Evolutionary conservation across 1,140 invertebrate species (phyloP).

Genomic region (Drosophila elegans): DNA sequence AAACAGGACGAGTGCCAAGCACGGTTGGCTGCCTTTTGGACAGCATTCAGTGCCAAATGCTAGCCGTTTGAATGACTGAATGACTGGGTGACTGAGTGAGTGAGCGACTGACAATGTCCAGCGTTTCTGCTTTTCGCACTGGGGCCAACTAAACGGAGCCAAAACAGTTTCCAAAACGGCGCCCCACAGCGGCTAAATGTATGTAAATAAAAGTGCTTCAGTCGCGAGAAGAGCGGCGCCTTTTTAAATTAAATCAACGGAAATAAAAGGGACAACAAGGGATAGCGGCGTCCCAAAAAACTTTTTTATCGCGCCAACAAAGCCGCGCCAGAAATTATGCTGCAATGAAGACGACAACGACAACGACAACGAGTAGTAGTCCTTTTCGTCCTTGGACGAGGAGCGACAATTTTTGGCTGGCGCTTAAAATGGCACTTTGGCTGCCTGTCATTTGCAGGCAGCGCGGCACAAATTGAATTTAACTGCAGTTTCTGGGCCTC

Average conservation of each 20-base stretch:
- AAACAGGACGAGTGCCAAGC: conserved; percentile 67
- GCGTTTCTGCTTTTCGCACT: conserved; percentile 8
- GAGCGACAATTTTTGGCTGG: conserved; percentile 79
- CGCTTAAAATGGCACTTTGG: conserved; percentile 79
- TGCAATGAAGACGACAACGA: conserved; percentile 70
- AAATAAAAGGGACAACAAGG: conserved; percentile 57
- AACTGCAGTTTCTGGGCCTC: conserved; percentile 73
- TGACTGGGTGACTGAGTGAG: conserved; percentile 31
- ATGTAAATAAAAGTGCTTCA: conserved; percentile 77
- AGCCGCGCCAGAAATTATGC: conserved; percentile 72
- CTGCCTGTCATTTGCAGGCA: conserved; percentile 77
- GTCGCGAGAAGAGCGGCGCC: conserved; percentile 57
- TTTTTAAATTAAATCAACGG: conserved; percentile 83
- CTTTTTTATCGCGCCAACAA: conserved; percentile 79
- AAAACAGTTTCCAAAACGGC: conserved; percentile 72
- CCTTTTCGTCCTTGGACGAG: conserved; percentile 33
- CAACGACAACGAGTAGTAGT: conserved; percentile 48
- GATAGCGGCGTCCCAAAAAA: conserved; percentile 35
- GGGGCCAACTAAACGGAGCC: conserved; percentile 72
- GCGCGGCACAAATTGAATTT: conserved; percentile 81
- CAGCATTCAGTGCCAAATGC: conserved; percentile 60
- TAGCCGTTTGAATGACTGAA: conserved; percentile 16
- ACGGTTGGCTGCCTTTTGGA: conserved; percentile 60
- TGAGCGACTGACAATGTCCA: conserved; percentile 62
- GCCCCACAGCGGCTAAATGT: conserved; percentile 57